Evolutionary conservation across 2,797 vertebrate genomes (phyloP).

Genomic region (Danio jaintianensis): DNA sequence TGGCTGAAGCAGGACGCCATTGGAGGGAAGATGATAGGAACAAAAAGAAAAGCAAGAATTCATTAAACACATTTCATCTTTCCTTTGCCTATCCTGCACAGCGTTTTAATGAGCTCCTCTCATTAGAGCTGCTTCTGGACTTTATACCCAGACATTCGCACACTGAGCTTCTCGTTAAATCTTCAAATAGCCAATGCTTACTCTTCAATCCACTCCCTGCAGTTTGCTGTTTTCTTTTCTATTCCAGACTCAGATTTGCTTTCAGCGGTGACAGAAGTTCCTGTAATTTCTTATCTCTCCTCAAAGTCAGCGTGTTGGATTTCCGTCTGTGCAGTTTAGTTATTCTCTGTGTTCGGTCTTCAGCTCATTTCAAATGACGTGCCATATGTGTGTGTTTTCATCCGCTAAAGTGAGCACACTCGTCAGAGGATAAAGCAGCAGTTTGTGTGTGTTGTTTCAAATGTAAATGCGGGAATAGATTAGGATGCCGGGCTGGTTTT

Average conservation of each 20-base stretch:
- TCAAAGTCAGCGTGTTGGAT: neutral
- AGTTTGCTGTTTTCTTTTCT: neutral
- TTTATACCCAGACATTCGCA: constrained; percentile 33
- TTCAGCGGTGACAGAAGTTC: constrained; percentile 8
- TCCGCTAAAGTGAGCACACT: constrained; percentile 4
- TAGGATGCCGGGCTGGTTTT: constrained; percentile 30
- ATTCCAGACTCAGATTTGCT: neutral
- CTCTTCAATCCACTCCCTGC: neutral
- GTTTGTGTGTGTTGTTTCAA: constrained; percentile 32
- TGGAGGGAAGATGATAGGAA: constrained; percentile 53
- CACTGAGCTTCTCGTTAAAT: constrained; percentile 55
- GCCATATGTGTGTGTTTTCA: constrained; percentile 3
- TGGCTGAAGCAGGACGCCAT: constrained; percentile 59
- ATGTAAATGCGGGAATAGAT: constrained; percentile 38
- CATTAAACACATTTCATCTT: constrained; percentile 61
- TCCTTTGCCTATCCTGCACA: constrained; percentile 61
- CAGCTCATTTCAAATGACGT: neutral
- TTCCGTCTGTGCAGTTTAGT: neutral
- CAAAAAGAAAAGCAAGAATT: constrained; percentile 58
- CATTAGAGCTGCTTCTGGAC: constrained; percentile 61
- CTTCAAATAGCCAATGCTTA: constrained; percentile 31
- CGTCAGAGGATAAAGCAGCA: constrained; percentile 6
- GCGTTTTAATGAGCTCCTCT: constrained; percentile 73
- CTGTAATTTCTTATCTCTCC: constrained; percentile 36
- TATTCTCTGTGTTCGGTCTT: neutral